These are phyloP conservation scores for Hyphantria cunea DNA, from an alignment of 1,140 invertebrate genomes.

Conservation along the genomic window DNA sequence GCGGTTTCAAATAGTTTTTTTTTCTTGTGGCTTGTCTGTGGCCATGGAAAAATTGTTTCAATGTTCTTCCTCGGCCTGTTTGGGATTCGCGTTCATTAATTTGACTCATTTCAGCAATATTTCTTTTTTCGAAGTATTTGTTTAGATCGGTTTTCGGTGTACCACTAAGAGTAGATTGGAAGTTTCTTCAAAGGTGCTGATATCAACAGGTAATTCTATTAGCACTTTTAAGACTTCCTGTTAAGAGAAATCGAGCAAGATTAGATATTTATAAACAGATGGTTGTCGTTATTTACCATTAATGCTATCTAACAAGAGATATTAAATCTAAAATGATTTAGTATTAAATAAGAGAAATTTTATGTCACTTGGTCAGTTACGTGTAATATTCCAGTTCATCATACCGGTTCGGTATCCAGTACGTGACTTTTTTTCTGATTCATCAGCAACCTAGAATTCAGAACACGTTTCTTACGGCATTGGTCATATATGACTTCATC, in stretches of 20 bases:
- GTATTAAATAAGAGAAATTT: too few species aligned
- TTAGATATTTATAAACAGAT: too few species aligned
- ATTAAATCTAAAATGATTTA: too few species aligned
- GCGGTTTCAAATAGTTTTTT: slow-evolving; percentile 55
- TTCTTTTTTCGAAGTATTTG: slow-evolving; percentile 8
- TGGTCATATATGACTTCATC: background rate
- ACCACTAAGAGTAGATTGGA: too few species aligned
- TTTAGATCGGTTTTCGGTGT: background rate
- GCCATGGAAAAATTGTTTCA: slow-evolving; percentile 53
- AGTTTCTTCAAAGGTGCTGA: too few species aligned
- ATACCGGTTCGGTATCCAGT: slow-evolving; percentile 31
- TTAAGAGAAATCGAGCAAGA: too few species aligned
- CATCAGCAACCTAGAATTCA: slow-evolving; percentile 35
- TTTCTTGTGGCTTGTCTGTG: slow-evolving; percentile 49
- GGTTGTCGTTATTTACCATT: too few species aligned
- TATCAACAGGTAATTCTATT: too few species aligned
- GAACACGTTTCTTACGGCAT: slow-evolving; percentile 36
- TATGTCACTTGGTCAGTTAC: too few species aligned
- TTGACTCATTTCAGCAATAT: slow-evolving; percentile 6
- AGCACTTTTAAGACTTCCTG: too few species aligned
- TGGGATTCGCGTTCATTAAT: slow-evolving; percentile 45
- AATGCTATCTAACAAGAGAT: too few species aligned
- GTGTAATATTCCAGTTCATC: slow-evolving; percentile 33
- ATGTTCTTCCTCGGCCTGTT: slow-evolving; percentile 22
- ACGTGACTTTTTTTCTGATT: slow-evolving; percentile 57